Evolutionary conservation across 2,888 invertebrate genomes (phyloP), one percentile per base, ranked within the genome.

Genomic region (Cyaniris semiargus): DNA sequence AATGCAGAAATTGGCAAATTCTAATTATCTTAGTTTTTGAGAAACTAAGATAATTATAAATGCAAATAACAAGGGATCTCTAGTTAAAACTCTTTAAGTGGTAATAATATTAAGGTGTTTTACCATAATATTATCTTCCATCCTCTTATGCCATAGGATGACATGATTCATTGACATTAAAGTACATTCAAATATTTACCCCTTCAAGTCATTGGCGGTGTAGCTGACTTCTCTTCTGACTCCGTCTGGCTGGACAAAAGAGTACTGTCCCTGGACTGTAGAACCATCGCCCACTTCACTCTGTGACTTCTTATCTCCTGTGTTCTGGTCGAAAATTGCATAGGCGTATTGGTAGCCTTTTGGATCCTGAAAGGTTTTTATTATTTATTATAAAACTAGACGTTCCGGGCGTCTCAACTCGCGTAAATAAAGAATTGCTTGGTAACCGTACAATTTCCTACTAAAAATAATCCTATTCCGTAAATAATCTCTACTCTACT

Each of bases 201-300:
- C 95, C 83, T 87, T 89, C 78, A 91, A 83, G 79, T 95, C 93
- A 82, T 95, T 94, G 78, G 95, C 94, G 58, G 92, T 91, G 83
- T 95, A 95, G 81, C 93, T 88, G 10, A 95, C 95, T 82, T 94
- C 94, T 34, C 94, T 89, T 70, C 93, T 84, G 78, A 91, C 91
- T 78, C 95, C 95, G 81, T 95, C 94, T 7, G 95, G 94, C 85
- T 95, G 95, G 48, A 94, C 85, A 76, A 95, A 89, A 2, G 94
- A 91, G 85, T 95, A 95, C 79, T 93, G 90, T 60, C 95, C 95
- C 76, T 92, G 93, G 21, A 95, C 95, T 44, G 91, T 89, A 78
- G 91, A 90, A 7, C 95, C 95, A 82, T 95, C 94, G 79, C 95
- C 93, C 21, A 88, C 85, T 83, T 95, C 95, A 77, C 90, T 91